Base-by-base conservation (phyloP, 2,797 vertebrate species). In the Ceryle rudis region DNA sequence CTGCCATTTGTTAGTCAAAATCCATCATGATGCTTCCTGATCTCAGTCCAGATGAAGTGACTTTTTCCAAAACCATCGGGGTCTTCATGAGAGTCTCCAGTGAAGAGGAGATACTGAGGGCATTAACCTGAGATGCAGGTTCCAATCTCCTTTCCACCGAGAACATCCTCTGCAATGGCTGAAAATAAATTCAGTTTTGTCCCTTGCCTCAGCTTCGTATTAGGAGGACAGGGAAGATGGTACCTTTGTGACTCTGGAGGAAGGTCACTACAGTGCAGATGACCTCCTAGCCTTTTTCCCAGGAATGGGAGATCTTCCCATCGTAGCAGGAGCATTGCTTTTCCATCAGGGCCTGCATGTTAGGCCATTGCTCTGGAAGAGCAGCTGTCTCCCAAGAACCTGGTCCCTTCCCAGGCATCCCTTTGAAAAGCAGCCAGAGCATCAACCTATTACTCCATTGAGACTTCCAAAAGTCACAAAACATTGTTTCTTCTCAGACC, bases 381-480 rank as follows among this genome's bases (percentile, higher is more conserved):
- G 16, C 44, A 92, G 15, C 11, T 29, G 17, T 44, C 15, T 60
- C 46, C 55, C 37, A 67, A 60, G 21, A 41, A 31, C 18, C 23
- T 57, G n/a, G 5, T 22, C 31, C 26, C 22, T 88, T 88, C 37
- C 33, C 60, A 73, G 62, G 33, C 57, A 77, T 57, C 8, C 21
- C 33, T 60, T n/a, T 55, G 52, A 72, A 91, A 77, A 91, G 39
- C 39, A 90, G 20, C 6, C 42, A 46, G 41, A 46, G 12, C 20
- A 20, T 57, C 51, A 69, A 54, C 37, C 25, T 52, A 20, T 19
- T 42, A 39, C 31, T 91, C n/a, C 39, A 2, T 14, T 1, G 4
- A 52, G 46, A 47, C 14, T 25, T 37, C 12, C 0, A 0, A 46
- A 83, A 54, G 10, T 28, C 37, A 4, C 31, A 49, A 20, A 60